phyloP scores from a whole-genome alignment of 2,113 vertebrate genomes.

The Sinocyclocheilus maitianheensis region DNA sequence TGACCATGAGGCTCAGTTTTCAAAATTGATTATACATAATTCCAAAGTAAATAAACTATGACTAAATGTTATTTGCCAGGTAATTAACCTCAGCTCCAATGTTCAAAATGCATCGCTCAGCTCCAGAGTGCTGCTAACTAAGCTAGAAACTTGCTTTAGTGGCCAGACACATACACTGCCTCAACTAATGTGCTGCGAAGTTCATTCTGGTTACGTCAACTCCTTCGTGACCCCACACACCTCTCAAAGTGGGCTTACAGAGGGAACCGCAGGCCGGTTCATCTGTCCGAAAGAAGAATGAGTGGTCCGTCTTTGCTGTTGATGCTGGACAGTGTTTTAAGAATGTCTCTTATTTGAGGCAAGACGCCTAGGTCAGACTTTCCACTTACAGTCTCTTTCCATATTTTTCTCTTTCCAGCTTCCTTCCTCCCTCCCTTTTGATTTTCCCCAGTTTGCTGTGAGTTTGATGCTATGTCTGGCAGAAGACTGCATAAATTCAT shows the following conservation, averaged over 20 bases:
- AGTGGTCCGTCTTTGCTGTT: conserved; percentile 10
- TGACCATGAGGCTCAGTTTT: not conserved
- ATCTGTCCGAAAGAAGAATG: conserved; percentile 33
- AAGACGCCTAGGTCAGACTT: conserved; percentile 7
- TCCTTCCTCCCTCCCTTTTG: not conserved
- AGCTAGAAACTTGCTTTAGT: conserved; percentile 31
- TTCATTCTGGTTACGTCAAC: conserved; percentile 9
- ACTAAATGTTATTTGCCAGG: conserved; percentile 29
- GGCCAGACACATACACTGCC: not conserved
- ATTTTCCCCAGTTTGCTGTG: conserved; percentile 32
- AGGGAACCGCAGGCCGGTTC: not conserved
- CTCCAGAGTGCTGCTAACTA: conserved; percentile 15
- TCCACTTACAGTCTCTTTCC: not conserved
- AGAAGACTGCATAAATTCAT: conserved; percentile 65
- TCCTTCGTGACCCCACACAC: not conserved
- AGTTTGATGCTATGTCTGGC: conserved; percentile 66
- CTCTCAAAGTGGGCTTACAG: not conserved
- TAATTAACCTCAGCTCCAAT: conserved; percentile 7
- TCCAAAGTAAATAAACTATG: not conserved
- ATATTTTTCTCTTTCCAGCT: not conserved
- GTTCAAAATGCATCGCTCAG: conserved; percentile 23
- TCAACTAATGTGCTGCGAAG: conserved; percentile 31
- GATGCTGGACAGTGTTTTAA: conserved; percentile 34
- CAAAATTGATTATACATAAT: not conserved
- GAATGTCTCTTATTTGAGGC: not conserved